Evolutionary conservation across 2,113 vertebrate genomes (phyloP), one percentile per base, ranked within the genome.

Genomic region (Paracanthobrama guichenoti): DNA sequence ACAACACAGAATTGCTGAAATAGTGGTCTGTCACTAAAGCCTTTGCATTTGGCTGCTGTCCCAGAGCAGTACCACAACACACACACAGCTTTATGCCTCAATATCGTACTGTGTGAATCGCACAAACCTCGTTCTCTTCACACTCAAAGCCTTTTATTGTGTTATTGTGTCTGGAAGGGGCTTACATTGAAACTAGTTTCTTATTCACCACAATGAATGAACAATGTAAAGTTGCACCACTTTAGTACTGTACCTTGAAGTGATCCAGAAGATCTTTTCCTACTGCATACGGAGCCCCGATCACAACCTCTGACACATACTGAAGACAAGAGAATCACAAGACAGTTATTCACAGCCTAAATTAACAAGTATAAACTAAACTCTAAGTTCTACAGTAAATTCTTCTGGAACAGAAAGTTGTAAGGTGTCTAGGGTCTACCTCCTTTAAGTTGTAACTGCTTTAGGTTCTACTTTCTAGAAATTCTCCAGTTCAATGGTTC

Each of bases 301-400:
- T 99, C 87, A 99, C 97, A 84, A 99, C 98, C 90, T 99, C 97
- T 0, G 98, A 97, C 77, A 98, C 98, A 0, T 98, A 99, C 98
- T 99, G 72, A 64, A 76, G 83, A 86, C 85, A 57, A 87, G 6
- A 81, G 4, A 84, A 55, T 16, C 26, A n/a, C 50, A 48, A 24
- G 22, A 22, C 2, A 5, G 9, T 50, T 24, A 81, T n/a, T 31
- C 11, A 66, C 26, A 14, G 22, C 11, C 8, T 64, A 81, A 13
- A 48, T 24, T 0, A 60, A 48, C 42, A 62, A 20, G 2, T 16
- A 14, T 44, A n/a, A 60, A 79, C 31, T 24, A 24, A 77, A 39
- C 24, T 60, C 31, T 3, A 64, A n/a, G 67, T 14, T 73, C 39
- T 44, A n/a, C 42, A 48, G 69, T 46, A 46, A 35, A 46, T 6